phyloP scores from a whole-genome alignment of 2,888 invertebrate species.

The Metallyticus violacea region DNA sequence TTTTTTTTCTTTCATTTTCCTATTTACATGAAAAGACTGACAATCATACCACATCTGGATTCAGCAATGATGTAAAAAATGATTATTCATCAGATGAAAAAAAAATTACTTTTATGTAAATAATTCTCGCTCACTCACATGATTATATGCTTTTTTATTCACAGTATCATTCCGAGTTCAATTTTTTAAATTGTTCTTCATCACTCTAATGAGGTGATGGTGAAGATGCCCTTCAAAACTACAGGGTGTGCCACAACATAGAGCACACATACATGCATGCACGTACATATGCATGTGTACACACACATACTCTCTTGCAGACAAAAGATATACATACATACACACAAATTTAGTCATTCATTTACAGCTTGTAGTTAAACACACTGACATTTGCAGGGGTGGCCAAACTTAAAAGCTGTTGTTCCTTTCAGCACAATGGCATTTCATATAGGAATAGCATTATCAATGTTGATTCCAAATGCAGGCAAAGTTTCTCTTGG shows the following conservation, averaged over 20 bases:
- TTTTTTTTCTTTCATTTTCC: slow-evolving; percentile 13
- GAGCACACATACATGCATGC: background rate
- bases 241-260: background rate
- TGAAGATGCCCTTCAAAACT: background rate
- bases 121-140: slow-evolving; percentile 2
- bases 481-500: background rate
- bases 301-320: background rate
- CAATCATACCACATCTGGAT: slow-evolving; percentile 12
- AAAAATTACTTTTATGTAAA: background rate
- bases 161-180: background rate
- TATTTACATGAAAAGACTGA: slow-evolving; percentile 22
- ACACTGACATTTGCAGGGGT: background rate
- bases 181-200: background rate
- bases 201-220: background rate
- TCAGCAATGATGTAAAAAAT: slow-evolving; percentile 21
- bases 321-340: background rate
- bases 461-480: background rate
- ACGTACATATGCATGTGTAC: background rate
- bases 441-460: background rate
- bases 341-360: background rate
- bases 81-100: slow-evolving; percentile 13
- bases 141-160: background rate
- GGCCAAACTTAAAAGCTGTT: background rate
- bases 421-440: background rate
- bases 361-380: background rate